phyloP scores from a whole-genome alignment of 2,797 vertebrate genomes.

The Tenualosa ilisha region DNA sequence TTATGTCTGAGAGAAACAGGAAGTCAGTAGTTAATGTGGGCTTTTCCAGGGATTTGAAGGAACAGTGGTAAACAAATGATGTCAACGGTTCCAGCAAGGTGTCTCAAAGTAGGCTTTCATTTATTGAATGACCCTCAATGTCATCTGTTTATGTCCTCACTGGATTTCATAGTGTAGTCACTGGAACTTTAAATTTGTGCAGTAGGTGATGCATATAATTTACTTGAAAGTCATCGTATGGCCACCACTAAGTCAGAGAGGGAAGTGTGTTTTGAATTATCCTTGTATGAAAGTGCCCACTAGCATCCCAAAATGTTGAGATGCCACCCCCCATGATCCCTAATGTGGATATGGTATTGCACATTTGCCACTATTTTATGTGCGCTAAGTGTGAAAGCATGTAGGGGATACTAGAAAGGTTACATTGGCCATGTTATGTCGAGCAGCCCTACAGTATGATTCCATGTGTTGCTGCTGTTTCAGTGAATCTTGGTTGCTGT shows the following conservation, averaged over 20 bases:
- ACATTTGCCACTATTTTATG: not conserved
- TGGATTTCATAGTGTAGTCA: not conserved
- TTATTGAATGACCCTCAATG: not conserved
- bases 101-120: not conserved
- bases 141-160: not conserved
- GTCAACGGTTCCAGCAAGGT: slow-evolving; percentile 21
- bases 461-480: too few relatives aligned
- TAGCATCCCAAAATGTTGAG: not conserved
- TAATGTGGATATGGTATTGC: not conserved
- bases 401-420: not conserved
- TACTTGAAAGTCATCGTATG: not conserved
- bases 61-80: slow-evolving; percentile 1
- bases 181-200: not conserved
- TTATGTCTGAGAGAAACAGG: slow-evolving; percentile 41
- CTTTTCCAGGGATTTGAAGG: not conserved
- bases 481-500: too few relatives aligned
- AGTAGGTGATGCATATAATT: not conserved
- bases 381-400: not conserved
- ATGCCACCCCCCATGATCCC: not conserved
- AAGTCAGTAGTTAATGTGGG: slow-evolving; percentile 26
- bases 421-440: not conserved
- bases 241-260: not conserved
- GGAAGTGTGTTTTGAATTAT: not conserved
- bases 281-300: not conserved
- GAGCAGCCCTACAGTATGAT: not conserved